Conservation (phyloP, 2,888 invertebrate genomes). For the Megamerina dolium region DNA sequence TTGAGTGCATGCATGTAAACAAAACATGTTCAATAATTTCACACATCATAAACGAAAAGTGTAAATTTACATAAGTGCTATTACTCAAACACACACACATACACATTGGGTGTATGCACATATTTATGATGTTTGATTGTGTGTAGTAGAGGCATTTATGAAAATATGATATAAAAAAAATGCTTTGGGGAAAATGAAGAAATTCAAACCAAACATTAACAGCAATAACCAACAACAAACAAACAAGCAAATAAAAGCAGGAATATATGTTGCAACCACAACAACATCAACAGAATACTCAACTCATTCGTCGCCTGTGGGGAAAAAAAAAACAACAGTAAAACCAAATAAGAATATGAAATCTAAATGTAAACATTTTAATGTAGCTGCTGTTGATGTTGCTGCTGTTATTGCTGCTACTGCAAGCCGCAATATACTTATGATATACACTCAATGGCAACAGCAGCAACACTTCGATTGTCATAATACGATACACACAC, state of each 20-base stretch:
- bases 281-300: conserved; percentile 3
- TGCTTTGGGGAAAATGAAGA: conserved; percentile 15
- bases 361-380: conserved; percentile 1
- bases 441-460: too few species aligned
- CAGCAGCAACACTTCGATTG: too few species aligned
- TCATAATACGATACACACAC: too few species aligned
- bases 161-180: too few species aligned
- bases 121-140: too few species aligned
- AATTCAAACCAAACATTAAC: conserved; percentile 3
- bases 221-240: conserved; percentile 4
- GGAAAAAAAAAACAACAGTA: conserved; percentile 8
- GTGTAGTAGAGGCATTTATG: too few species aligned
- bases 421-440: too few species aligned
- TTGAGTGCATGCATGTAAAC: too few species aligned
- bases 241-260: not conserved
- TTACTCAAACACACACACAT: too few species aligned
- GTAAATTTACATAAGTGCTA: too few species aligned
- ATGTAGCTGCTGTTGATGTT: not conserved
- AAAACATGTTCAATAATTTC: conserved; percentile 10
- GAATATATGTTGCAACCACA: conserved; percentile 3
- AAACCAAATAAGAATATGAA: conserved; percentile 10
- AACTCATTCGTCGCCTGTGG: too few species aligned
- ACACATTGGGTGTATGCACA: too few species aligned
- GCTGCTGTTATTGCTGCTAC: not conserved
- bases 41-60: conserved; percentile 16